Base-by-base conservation (phyloP, 2,113 vertebrate genomes). In the Menidia beryllina region DNA sequence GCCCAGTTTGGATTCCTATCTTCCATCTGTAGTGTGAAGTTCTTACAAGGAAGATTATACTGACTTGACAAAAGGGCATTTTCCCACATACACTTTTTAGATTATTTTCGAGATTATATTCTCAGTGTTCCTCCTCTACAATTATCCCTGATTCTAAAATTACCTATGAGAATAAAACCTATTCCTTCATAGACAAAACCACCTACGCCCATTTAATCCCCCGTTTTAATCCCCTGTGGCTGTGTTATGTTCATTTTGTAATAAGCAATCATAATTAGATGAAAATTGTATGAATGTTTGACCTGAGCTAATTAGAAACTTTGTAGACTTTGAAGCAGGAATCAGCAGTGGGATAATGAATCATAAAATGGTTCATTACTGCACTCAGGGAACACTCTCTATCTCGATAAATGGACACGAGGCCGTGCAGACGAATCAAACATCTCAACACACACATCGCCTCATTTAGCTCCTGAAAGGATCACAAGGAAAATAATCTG, bases 321-420 rank as follows among this genome's bases (percentile, higher is more conserved):
- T 93, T 93, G 89, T 89, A 88, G 88, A 86, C 92, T 88, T 89
- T 90, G 91, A 91, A 89, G 88, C 79, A 70, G 83, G 89, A 92
- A 90, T 91, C 90, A 91, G 86, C 81, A 63, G 69, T 57, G 79
- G 90, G 83, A 94, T 94, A 93, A 93, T 94, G 91, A 94, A 91
- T 94, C 88, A 92, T 93, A 93, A 93, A 94, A 93, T 77, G 92
- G 81, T 91, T 92, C 92, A 94, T 94, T 94, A 94, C 89, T 61
- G 86, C 77, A 83, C 88, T 84, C 81, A 87, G 87, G 86, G 89
- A 93, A 91, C 86, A 87, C 87, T 90, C 88, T 93, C 90, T 82
- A 90, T 92, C 91, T 92, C 90, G 91, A 93, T 94, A 93, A 94
- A 92, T 54, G 90, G 88, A 93, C 88, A 87, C 56, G 79, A 82